Conservation (phyloP, 2,888 invertebrate genomes). For the Desoria tigrina region DNA sequence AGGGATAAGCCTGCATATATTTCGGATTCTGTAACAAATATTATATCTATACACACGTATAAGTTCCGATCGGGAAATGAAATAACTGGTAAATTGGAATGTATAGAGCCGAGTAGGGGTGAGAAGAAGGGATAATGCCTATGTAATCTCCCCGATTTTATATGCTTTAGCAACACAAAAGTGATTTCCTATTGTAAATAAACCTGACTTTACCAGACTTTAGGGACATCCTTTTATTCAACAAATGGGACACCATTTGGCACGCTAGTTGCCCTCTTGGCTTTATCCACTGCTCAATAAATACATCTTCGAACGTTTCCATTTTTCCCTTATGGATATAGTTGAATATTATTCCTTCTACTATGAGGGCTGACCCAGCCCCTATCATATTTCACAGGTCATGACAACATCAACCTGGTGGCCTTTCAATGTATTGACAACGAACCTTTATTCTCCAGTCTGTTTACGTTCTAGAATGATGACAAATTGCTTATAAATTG, state of each 20-base stretch:
- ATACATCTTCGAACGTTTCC: not conserved
- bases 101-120: conserved; percentile 36
- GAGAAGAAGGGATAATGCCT: conserved; percentile 42
- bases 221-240: conserved; percentile 11
- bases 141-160: conserved; percentile 33
- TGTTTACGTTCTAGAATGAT: not conserved
- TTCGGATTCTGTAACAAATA: not conserved
- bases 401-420: conserved; percentile 11
- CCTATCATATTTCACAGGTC: not conserved
- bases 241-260: conserved; percentile 22
- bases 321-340: too few relatives aligned
- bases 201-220: conserved; percentile 16
- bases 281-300: not conserved
- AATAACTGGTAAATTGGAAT: not conserved
- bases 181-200: conserved; percentile 18
- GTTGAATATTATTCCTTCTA: too few relatives aligned
- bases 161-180: conserved; percentile 21
- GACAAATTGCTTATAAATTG: conserved; percentile 13
- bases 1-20: not conserved
- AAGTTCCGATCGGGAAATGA: too few relatives aligned
- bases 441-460: too few relatives aligned
- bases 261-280: conserved; percentile 12
- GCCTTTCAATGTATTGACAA: conserved; percentile 1
- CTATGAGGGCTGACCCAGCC: not conserved
- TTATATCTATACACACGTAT: too few relatives aligned